Base-by-base conservation (phyloP, 2,797 vertebrate species). In the Hyperoplus lanceolatus region DNA sequence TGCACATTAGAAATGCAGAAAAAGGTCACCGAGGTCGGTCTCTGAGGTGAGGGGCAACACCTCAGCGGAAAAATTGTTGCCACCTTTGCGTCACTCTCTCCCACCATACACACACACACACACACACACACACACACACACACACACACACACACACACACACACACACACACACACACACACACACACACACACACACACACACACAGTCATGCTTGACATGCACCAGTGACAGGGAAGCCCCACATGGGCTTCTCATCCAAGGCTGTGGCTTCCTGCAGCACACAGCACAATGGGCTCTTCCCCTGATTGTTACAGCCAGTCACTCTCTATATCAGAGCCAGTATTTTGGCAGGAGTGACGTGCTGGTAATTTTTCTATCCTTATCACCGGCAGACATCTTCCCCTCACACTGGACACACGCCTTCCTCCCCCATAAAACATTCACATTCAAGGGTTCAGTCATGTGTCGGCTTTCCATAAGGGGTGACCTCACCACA, bases 331-430 rank as follows among this genome's bases (percentile, higher is more conserved):
- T 81, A 72, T 86, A 88, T 86, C 86, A 84, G 66, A 82, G 74
- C 66, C 72, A 70, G 79, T 88, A 85, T 90, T 94, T 91, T 95
- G 92, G 90, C 93, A 92, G 80, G 77, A 77, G 76, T 77, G 88
- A 93, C 87, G 89, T 88, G 89, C 86, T 41, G 51, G 58, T 59
- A 70, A 87, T 92, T 93, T 94, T 94, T 93, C 89, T 82, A 48
- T 70, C 63, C 90, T 95, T 95, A 96, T 96, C 95, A 81, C 63
- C 56, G 48, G 73, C 89, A 95, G 94, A 95, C 95, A 94, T 95
- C 91, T 85, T 88, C 81, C 77, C 73, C 78, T 87, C 79, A 66
- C 74, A 73, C 76, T 58, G 74, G 82, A 91, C 84, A 77, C 84
- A 79, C 55, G 74, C 92, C 84, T 93, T 93, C 90, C 92, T 89